Conservation (phyloP, 2,888 invertebrate species). For the Troides oblongomaculatus region DNA sequence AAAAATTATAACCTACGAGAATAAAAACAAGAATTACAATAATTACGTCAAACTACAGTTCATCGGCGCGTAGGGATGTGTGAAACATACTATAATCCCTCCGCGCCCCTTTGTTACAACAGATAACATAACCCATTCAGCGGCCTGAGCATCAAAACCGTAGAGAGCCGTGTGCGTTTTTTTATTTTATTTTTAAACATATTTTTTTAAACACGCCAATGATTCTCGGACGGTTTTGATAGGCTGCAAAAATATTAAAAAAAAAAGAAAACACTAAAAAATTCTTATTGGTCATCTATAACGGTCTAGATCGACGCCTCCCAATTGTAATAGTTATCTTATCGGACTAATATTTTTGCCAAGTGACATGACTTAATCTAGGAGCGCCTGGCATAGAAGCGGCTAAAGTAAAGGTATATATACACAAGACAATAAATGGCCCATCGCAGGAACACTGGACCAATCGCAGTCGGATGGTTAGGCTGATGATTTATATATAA, state of each 20-base stretch:
- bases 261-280: slow-evolving; percentile 10
- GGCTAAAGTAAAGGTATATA: neutral
- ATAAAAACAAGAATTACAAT: slow-evolving; percentile 11
- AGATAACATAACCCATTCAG: slow-evolving; percentile 24
- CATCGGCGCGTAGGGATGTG: slow-evolving; percentile 24
- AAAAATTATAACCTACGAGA: slow-evolving; percentile 10
- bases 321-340: slow-evolving; percentile 12
- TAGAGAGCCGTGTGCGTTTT: slow-evolving; percentile 19
- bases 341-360: neutral
- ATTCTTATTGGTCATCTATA: slow-evolving; percentile 13
- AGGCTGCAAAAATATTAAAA: slow-evolving; percentile 11
- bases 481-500: neutral
- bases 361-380: slow-evolving; percentile 3
- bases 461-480: neutral
- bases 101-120: slow-evolving; percentile 18
- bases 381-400: neutral
- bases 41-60: slow-evolving; percentile 15
- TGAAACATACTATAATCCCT: slow-evolving; percentile 30
- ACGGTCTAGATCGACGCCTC: slow-evolving; percentile 2
- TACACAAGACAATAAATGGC: neutral
- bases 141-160: slow-evolving; percentile 7
- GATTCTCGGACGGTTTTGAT: slow-evolving; percentile 13
- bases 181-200: slow-evolving; percentile 27
- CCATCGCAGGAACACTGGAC: neutral
- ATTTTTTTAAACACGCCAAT: slow-evolving; percentile 28